Base-by-base conservation (phyloP, 2,113 vertebrate species). In the Hippoglossus stenolepis region DNA sequence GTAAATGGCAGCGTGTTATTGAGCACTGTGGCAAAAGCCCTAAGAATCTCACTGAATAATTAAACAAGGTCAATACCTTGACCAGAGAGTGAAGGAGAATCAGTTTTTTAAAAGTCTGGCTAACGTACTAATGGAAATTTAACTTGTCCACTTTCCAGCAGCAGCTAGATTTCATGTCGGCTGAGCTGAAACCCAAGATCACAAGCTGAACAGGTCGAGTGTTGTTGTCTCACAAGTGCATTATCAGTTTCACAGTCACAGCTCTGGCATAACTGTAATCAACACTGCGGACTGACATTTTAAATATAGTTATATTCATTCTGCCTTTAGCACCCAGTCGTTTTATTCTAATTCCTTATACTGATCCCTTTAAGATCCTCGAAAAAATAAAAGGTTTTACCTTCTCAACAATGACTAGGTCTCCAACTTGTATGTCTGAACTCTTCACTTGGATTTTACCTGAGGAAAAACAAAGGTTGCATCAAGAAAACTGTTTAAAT, bases 361-460 rank as follows among this genome's bases (percentile, higher is more conserved):
- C 8, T 26, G 51, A 31, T 10, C 15, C 13, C 13, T 61, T 72
- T 3, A 47, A 63, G 28, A 35, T n/a, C 51, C 5, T 31, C 5
- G 5, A 7, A 31, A 7, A 31, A 7, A 7, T 31, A 31, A 18
- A 23, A 21, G 3, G 54, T 77, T 80, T 92, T 91, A 99, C 98
- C 98, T 99, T 99, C 90, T 99, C 97, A 73, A 99, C 97, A 82
- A 99, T 96, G 93, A 99, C 97, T 93, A 99, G 94, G 94, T 99
- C 97, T 93, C 98, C 98, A 80, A 99, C 97, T 94, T 97, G 97
- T 85, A 99, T 99, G 94, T 99, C 97, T 89, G 97, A 98, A 93
- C 98, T 99, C 94, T 98, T 97, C 85, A 99, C 96, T 93, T 97
- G 96, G 80, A 97, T 93, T 96, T 98, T 98, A 92, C 97, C 98